Base-by-base conservation (phyloP, 2,113 vertebrate species). In the Platichthys flesus region DNA sequence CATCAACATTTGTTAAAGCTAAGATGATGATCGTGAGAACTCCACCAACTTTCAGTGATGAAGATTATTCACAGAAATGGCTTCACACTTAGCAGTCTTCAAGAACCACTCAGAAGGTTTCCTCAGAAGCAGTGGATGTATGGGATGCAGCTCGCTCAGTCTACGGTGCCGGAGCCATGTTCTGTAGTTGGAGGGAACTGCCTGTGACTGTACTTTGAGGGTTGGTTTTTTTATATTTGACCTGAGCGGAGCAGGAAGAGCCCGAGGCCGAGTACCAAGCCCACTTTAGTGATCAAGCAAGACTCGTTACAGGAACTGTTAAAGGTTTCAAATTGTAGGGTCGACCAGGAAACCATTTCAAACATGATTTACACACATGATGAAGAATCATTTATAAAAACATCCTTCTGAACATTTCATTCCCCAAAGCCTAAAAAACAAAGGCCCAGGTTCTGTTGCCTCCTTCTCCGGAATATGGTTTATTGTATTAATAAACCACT, bases 201-300 rank as follows among this genome's bases (percentile, higher is more conserved):
- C 37, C 57, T 60, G 28, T 59, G 59, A 40, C 15, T 62, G 69
- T 28, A 18, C 31, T 56, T 21, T 6, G 4, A 23, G 66, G 26
- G 8, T 26, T 51, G 82, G 61, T 76, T 87, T 31, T 89, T 91
- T 23, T 23, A 88, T 90, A 89, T 52, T 70, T 65, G 74, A 85
- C 82, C 76, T 78, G 31, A 63, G 61, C 63, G n/a, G 61, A 66
- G 54, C 67, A 88, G 83, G 77, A 90, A 86, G 64, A 76, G 84
- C 87, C 84, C 0, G 9, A 16, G 78, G 88, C 74, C 55, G 42
- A 37, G 40, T 55, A 15, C 23, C n/a, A 70, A 40, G 58, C 56
- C 47, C 47, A 40, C 71, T 72, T 85, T 72, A 78, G 20, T 76
- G 64, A 15, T 72, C 35, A 83, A 85, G 89, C 79, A 82, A 73